Conservation (phyloP, 2,113 vertebrate genomes). For the Perca flavescens region DNA sequence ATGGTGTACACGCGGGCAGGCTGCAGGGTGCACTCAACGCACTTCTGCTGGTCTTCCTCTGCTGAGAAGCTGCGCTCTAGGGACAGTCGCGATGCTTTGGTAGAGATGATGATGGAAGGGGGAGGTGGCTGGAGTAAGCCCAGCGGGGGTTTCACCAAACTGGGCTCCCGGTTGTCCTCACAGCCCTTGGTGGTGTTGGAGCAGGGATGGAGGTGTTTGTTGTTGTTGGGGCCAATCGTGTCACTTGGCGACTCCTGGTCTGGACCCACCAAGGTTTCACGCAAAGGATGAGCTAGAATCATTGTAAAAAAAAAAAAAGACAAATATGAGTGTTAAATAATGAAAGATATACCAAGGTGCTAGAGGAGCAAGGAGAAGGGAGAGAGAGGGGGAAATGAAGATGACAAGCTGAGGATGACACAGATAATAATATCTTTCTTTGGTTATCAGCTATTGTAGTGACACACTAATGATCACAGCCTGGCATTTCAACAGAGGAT, state of each 20-base stretch:
- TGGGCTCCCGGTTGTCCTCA: slow-evolving; percentile 50
- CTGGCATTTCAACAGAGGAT: slow-evolving; percentile 55
- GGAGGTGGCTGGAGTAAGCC: slow-evolving; percentile 70
- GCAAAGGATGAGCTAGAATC: slow-evolving; percentile 91
- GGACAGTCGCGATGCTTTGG: slow-evolving; percentile 75
- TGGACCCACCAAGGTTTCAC: slow-evolving; percentile 90
- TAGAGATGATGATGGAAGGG: slow-evolving; percentile 77
- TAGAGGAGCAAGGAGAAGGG: slow-evolving; percentile 13
- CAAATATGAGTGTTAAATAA: slow-evolving; percentile 6
- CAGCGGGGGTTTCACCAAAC: slow-evolving; percentile 68
- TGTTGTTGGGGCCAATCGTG: slow-evolving; percentile 65
- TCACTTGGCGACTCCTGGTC: slow-evolving; percentile 90
- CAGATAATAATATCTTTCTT: slow-evolving; percentile 31
- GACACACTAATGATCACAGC: slow-evolving; percentile 43
- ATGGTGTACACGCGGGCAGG: slow-evolving; percentile 94
- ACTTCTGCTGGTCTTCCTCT: slow-evolving; percentile 86
- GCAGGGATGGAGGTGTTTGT: slow-evolving; percentile 70
- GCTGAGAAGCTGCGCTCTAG: slow-evolving; percentile 90
- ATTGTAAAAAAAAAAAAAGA: slow-evolving; percentile 16
- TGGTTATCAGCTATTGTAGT: slow-evolving; percentile 45
- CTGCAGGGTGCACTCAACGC: slow-evolving; percentile 85
- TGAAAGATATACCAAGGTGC: not conserved
- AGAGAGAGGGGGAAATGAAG: not conserved
- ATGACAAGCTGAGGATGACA: slow-evolving; percentile 29
- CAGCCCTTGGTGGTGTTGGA: slow-evolving; percentile 52